A percentile compares a stretch with the other conserved stretches of the same genome.
These are phyloP conservation scores for Hirtodrosophila duncani DNA, from an alignment of 2,888 invertebrate species.

Conservation along the genomic window DNA sequence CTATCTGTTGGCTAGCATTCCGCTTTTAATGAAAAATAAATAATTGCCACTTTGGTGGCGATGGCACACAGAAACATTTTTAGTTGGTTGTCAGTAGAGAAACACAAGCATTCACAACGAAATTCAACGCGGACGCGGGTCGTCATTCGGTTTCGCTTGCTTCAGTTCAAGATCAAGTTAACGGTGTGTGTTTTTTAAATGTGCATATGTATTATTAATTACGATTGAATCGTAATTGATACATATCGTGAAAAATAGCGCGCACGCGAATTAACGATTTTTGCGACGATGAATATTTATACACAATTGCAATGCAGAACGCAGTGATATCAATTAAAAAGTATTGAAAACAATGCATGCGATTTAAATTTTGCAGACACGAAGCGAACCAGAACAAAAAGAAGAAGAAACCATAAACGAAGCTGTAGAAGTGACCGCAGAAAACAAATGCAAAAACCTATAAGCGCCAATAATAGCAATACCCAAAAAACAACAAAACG, in stretches of 20 bases:
- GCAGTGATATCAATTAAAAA: constrained; percentile 48
- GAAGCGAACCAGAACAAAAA: constrained; percentile 9
- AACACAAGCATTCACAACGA: too few relatives aligned
- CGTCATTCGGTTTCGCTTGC: constrained; percentile 12
- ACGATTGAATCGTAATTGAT: constrained; percentile 33
- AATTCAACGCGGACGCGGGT: constrained; percentile 44
- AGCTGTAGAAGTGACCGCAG: constrained; percentile 37
- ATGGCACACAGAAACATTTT: constrained; percentile 34
- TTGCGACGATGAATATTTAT: constrained; percentile 38
- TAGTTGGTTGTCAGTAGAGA: too few relatives aligned
- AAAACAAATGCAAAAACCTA: constrained; percentile 6
- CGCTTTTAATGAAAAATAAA: constrained; percentile 56
- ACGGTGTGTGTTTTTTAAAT: constrained; percentile 52
- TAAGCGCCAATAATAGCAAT: constrained; percentile 19
- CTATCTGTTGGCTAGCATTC: constrained; percentile 22
- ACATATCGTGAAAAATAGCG: constrained; percentile 23
- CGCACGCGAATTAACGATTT: constrained; percentile 27
- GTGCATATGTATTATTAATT: constrained; percentile 22
- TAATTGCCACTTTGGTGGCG: constrained; percentile 59
- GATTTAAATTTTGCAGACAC: constrained; percentile 21
- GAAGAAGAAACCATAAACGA: constrained; percentile 14
- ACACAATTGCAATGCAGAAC: constrained; percentile 28
- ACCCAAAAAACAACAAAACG: constrained; percentile 34
- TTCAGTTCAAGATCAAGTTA: constrained; percentile 59
- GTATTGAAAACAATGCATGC: constrained; percentile 20